Evolutionary conservation across 2,113 vertebrate species (phyloP), one percentile per base, ranked within the genome.

Genomic region (Oenanthe melanoleuca): DNA sequence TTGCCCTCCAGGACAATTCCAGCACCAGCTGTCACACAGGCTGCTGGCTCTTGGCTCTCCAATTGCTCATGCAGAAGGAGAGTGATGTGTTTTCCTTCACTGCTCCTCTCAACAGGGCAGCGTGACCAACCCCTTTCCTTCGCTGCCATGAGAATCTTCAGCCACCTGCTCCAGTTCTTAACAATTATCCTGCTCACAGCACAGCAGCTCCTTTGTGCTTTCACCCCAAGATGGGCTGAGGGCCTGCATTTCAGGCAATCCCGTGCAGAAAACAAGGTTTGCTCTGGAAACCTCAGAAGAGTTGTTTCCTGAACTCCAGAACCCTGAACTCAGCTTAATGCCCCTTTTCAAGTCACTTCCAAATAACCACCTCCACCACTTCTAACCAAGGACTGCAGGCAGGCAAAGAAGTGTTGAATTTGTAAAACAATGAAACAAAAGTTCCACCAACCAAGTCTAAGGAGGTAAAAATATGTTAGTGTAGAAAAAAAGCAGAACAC

Each of bases 11-110:
- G 94, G 89, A 90, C 92, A 86, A 74, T 80, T 49, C 72, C 44
- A 89, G 56, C 83, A 96, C 91, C 92, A 96, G 91, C 92, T 96
- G 94, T 95, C 88, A 71, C 94, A 84, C 92, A 97, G 81, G 94
- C 95, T 97, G 95, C 94, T 94, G 73, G 44, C 53, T 94, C 49
- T 84, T 89, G 72, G 80, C 91, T 94, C 40, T 86, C 60, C 52
- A 47, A 66, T 47, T 70, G 67, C 56, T 86, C 50, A 10, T 3
- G 1, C 72, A 75, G 57, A 79, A 93, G 71, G 29, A 80, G 25
- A 86, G 34, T 2, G 4, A 34, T 90, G 78, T 88, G 42, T 70
- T 96, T 92, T 73, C 80, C 82, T 92, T 28, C 6, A 1, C 40
- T 4, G 8, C 29, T 64, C 38, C 85, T 92, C 74, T 80, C 80